Percentiles rank a stretch among this genome's conserved stretches.
Conservation (phyloP, 1,140 invertebrate genomes). For the Pachyrhynchus sulphureomaculatus region DNA sequence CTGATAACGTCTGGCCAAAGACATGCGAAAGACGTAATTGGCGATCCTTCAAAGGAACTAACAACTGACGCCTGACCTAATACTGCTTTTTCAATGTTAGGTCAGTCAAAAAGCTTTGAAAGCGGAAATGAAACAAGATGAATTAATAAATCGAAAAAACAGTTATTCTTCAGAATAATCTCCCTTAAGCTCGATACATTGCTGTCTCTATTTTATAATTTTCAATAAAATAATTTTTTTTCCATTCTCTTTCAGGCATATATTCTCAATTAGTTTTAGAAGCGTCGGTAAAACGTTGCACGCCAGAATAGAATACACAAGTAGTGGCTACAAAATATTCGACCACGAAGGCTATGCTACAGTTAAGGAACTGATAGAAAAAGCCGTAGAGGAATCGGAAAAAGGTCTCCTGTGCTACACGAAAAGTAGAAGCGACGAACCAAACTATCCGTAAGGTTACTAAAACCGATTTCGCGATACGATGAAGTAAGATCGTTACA, state of each 20-base stretch:
- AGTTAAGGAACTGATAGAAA: slow-evolving; percentile 67
- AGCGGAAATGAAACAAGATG: too few species aligned
- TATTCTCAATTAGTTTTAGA: slow-evolving; percentile 72
- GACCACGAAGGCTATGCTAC: slow-evolving; percentile 63
- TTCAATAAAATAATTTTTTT: too few species aligned
- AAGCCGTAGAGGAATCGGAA: slow-evolving; percentile 65
- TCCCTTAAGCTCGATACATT: too few species aligned
- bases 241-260: slow-evolving; percentile 41
- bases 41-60: too few species aligned
- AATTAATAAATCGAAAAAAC: too few species aligned
- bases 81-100: too few species aligned
- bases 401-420: slow-evolving; percentile 70
- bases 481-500: slow-evolving; percentile 72
- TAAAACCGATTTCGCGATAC: slow-evolving; percentile 75
- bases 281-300: slow-evolving; percentile 74
- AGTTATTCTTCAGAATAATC: too few species aligned
- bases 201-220: too few species aligned
- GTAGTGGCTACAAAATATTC: slow-evolving; percentile 62
- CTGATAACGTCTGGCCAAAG: too few species aligned
- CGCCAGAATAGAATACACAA: slow-evolving; percentile 64
- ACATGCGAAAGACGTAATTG: too few species aligned
- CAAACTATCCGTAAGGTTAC: slow-evolving; percentile 74
- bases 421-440: slow-evolving; percentile 57
- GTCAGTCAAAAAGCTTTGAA: too few species aligned
- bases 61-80: too few species aligned